Conservation (phyloP, 2,113 vertebrate genomes). For the Phoxinus phoxinus region DNA sequence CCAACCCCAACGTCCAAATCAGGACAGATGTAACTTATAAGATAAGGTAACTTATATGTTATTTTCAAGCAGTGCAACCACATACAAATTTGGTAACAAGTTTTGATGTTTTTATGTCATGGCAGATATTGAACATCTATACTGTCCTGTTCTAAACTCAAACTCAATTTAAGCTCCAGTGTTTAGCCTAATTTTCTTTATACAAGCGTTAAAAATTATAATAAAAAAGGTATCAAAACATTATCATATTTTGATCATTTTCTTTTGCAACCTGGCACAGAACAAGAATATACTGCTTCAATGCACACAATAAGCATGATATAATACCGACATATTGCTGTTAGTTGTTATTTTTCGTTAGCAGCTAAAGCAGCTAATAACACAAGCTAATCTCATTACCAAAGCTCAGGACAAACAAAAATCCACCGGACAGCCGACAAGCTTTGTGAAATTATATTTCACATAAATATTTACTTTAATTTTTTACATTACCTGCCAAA, state of each 20-base stretch:
- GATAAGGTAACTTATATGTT: background rate
- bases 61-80: background rate
- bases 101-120: background rate
- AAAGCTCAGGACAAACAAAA: background rate
- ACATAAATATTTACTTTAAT: background rate
- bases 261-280: background rate
- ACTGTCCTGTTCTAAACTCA: background rate
- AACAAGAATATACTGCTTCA: background rate
- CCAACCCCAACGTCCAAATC: background rate
- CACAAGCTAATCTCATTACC: constrained; percentile 23
- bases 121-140: background rate
- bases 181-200: background rate
- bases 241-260: background rate
- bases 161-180: background rate
- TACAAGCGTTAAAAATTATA: background rate
- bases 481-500: constrained; percentile 45
- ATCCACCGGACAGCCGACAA: background rate
- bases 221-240: background rate
- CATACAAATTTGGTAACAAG: background rate
- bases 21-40: background rate
- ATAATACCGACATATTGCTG: background rate
- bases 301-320: background rate
- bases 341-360: background rate
- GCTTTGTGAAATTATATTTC: background rate
- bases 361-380: constrained; percentile 20